Percentiles rank a stretch among this genome's conserved stretches.
Evolutionary conservation across 2,113 vertebrate genomes (phyloP).

Genomic region (Rynchops niger): DNA sequence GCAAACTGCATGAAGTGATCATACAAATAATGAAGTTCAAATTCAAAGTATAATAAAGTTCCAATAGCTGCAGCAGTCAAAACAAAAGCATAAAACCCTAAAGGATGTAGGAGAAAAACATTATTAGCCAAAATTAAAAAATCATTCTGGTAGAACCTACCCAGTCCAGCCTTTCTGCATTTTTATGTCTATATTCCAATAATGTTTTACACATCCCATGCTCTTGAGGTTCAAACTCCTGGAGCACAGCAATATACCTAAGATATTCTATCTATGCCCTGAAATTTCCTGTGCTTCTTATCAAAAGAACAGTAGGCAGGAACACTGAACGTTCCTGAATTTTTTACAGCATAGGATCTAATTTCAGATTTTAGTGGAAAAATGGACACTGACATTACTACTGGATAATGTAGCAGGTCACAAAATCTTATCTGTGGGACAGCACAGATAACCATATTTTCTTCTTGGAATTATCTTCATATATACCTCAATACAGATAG

Average conservation of each 20-base stretch:
- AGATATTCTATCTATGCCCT: background rate
- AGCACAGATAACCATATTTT: background rate
- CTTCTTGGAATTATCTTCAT: background rate
- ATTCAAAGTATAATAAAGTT: slow-evolving; percentile 63
- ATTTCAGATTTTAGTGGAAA: background rate
- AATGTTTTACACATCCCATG: background rate
- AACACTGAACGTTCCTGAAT: background rate
- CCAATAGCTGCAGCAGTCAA: slow-evolving; percentile 73
- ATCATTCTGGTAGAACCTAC: background rate
- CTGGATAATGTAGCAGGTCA: background rate
- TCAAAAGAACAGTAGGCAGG: background rate
- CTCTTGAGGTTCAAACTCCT: background rate
- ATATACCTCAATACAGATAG: background rate
- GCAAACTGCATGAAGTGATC: slow-evolving; percentile 85
- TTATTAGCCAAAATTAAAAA: background rate
- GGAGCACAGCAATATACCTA: background rate
- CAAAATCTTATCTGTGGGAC: background rate
- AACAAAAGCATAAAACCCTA: slow-evolving; percentile 85
- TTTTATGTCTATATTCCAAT: background rate
- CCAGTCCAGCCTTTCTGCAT: background rate
- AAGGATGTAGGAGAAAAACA: background rate
- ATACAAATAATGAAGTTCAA: slow-evolving; percentile 83
- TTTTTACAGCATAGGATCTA: background rate
- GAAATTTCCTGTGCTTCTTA: background rate
- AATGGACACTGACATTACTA: background rate